Base-by-base conservation (phyloP, 2,888 invertebrate genomes). In the Chironomus riparius region DNA sequence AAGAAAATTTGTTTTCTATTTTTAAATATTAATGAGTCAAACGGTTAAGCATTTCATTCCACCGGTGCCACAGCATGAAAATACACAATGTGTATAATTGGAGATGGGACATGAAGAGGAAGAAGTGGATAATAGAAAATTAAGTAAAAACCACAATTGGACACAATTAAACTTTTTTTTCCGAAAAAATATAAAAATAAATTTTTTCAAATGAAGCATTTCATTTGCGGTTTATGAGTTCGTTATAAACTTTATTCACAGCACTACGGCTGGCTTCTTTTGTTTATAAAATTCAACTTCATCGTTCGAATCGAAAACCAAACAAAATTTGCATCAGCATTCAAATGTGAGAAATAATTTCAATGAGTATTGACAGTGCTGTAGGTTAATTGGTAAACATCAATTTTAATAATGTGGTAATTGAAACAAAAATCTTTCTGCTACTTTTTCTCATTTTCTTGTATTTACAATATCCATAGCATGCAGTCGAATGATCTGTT, bases 61-160 rank as follows among this genome's bases (percentile, higher is more conserved):
- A 38, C 38, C 38, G 56, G 18, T 56, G 4, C 56, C 56, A 56
- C 56, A 56, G 56, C 65, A 65, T 12, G 21, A 65, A 65, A 21
- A 62, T 18, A 62, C 62, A 62, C 38, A 65, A 22, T 24, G 38
- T 38, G 38, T 38, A 38, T 38, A 38, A 38, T 38, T 38, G 38
- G 38, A 38, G 38, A 38, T 38, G 38, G 38, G 38, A 38, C 38
- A 38, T 38, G 10, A 38, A 65, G 18, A 70, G 70, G 48, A 70
- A 70, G 48, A 48, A n/a, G 47, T 70, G 65, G 65, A 47, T 70
- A 70, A 70, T 70, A 70, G 70, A 70, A 56, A 70, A 70, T 70
- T 70, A 70, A 70, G 22, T 70, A 15, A 70, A 65, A 70, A 70
- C 70, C 70, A 70, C 70, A 70, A 70, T 70, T 70, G 70, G 70